Evolutionary conservation across 2,113 vertebrate species (phyloP), one percentile per base, ranked within the genome.

Genomic region (Labeo catla): DNA sequence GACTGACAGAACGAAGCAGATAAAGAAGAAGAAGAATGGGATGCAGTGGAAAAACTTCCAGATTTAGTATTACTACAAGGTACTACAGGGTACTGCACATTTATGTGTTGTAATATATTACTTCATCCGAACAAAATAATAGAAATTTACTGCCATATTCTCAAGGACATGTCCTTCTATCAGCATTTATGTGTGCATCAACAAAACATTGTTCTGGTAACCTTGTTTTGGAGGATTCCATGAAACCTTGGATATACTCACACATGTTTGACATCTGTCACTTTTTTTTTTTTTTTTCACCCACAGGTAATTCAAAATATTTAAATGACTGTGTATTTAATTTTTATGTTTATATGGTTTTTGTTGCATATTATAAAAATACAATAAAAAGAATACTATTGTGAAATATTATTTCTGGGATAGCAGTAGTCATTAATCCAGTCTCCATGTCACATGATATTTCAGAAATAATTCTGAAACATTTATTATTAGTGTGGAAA

Each of bases 121-220:
- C 34, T 68, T 68, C 15, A 36, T 36, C 13, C 28, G 16, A 16
- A 68, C 13, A 16, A 36, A 68, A 36, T 36, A 0, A 0, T 16
- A 68, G 15, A 36, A 36, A 68, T 15, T 36, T 36, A 72, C 39
- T 72, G 68, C 21, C 19, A n/a, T 16, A 45, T n/a, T 72, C 36
- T 43, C 8, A 43, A 43, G 36, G 36, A 72, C 49, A 76, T 0
- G 12, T 54, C n/a, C 23, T 77, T 47, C 47, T 76, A 76, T 23
- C 12, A 28, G 49, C 45, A 52, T 52, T 49, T 19, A 34, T 15
- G 15, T 7, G 19, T 34, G 15, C n/a, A 50, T 34, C 74, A 76
- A 34, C 49, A 54, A 77, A 77, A 50, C 23, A 76, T 34, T 76
- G n/a, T 52, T 76, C 73, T 50, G 73, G n/a, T 49, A 50, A 76